These are phyloP conservation scores for Micromussa lordhowensis DNA, from an alignment of 92 coral and sea anemone species.

Conservation along the genomic window DNA sequence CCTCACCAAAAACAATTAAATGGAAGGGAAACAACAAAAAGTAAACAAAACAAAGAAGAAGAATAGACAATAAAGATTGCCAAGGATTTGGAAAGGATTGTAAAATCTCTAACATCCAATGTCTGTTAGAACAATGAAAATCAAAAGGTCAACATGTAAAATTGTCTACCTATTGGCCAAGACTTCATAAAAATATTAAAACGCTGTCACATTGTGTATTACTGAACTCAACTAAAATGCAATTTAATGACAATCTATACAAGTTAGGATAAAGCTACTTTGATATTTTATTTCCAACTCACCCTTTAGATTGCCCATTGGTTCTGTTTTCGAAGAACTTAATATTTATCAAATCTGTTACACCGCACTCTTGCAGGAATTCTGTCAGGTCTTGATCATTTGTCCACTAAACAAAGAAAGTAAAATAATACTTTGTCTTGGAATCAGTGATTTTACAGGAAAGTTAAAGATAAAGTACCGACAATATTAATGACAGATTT, in stretches of 20 bases:
- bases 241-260: not conserved
- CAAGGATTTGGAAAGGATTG: not conserved
- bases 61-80: no score
- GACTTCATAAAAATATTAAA: not conserved
- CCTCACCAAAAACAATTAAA: not conserved
- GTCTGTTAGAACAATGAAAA: not conserved
- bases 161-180: not conserved
- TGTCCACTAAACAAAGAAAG: constrained; percentile 82
- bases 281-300: constrained; percentile 51
- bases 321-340: constrained; percentile 99
- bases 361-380: constrained; percentile 97
- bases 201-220: not conserved
- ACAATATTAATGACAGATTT: no score
- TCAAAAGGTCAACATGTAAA: not conserved
- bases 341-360: constrained; percentile 93
- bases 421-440: not conserved
- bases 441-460: not conserved
- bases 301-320: constrained; percentile 99
- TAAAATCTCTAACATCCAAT: no score
- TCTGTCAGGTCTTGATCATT: constrained; percentile 93
- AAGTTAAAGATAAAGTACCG: no score
- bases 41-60: not conserved
- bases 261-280: not conserved
- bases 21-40: not conserved
- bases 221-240: not conserved